These are phyloP conservation scores for Porites divaricata DNA, from an alignment of 92 coral and sea anemone genomes.

Conservation along the genomic window DNA sequence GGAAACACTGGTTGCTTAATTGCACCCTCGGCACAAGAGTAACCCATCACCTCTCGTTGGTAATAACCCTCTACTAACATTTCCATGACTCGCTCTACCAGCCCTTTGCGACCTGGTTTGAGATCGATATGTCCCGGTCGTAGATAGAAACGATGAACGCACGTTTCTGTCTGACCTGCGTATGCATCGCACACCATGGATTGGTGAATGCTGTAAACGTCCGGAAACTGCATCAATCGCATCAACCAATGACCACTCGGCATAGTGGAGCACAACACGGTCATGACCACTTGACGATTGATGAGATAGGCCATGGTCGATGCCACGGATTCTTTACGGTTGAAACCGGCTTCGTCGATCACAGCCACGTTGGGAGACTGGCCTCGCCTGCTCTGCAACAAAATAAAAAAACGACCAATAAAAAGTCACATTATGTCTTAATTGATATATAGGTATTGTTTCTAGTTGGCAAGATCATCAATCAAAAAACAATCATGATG, in stretches of 20 bases:
- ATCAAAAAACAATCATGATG: not conserved
- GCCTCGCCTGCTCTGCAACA: conserved; percentile 20
- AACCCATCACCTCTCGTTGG: conserved; percentile 10
- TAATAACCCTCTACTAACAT: conserved; percentile 22
- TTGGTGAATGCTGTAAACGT: conserved; percentile 11
- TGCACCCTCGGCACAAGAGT: not conserved
- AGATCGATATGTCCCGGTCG: conserved; percentile 26
- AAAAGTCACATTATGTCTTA: not conserved
- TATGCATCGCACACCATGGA: conserved; percentile 22
- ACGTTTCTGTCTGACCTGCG: not conserved
- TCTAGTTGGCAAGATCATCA: not conserved
- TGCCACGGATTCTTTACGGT: conserved; percentile 1
- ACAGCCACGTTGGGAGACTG: conserved; percentile 5
- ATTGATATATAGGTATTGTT: too few species aligned
- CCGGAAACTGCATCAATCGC: conserved; percentile 16
- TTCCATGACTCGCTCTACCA: conserved; percentile 18
- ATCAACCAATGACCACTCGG: conserved; percentile 26
- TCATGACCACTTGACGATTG: not conserved
- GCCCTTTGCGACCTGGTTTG: not conserved
- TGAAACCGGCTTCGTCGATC: conserved; percentile 22
- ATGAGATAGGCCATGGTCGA: conserved; percentile 18
- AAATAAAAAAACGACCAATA: not conserved
- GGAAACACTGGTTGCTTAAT: conserved; percentile 1
- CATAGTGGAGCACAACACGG: conserved; percentile 31
- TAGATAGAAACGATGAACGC: conserved; percentile 18